phyloP scores from a whole-genome alignment of 2,888 invertebrate species.

The Brenthis ino region DNA sequence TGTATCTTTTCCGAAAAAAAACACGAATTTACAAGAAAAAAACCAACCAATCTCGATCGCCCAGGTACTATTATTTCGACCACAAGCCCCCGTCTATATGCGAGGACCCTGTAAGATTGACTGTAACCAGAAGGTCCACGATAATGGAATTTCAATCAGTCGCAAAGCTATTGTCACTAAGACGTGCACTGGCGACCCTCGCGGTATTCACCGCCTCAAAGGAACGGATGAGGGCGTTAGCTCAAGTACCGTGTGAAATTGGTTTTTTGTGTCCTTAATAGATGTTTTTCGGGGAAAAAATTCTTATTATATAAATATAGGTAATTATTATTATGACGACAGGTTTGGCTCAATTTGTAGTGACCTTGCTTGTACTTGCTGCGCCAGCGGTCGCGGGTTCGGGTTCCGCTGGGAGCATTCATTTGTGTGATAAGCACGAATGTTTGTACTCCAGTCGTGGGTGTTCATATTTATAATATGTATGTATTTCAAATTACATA shows the following conservation, averaged over 20 bases:
- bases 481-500: no score
- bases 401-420: no score
- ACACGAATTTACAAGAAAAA: no score
- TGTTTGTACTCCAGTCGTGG: no score
- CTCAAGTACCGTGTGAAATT: constrained; percentile 25
- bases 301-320: not conserved
- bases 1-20: no score
- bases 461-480: no score
- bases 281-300: constrained; percentile 15
- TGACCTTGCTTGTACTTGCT: no score
- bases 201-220: constrained; percentile 43
- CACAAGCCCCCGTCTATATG: constrained; percentile 27
- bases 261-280: constrained; percentile 19
- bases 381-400: no score
- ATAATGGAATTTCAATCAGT: constrained; percentile 81
- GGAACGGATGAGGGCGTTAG: constrained; percentile 31
- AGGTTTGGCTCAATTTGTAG: no score
- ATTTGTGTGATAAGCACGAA: no score
- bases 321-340: no score
- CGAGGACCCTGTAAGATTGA: constrained; percentile 59
- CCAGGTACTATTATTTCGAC: not conserved
- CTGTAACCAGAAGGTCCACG: constrained; percentile 67
- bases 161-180: constrained; percentile 41
- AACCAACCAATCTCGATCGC: no score
- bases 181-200: constrained; percentile 39